Conservation (phyloP, 2,113 vertebrate species). For the Stegostoma tigrinum region DNA sequence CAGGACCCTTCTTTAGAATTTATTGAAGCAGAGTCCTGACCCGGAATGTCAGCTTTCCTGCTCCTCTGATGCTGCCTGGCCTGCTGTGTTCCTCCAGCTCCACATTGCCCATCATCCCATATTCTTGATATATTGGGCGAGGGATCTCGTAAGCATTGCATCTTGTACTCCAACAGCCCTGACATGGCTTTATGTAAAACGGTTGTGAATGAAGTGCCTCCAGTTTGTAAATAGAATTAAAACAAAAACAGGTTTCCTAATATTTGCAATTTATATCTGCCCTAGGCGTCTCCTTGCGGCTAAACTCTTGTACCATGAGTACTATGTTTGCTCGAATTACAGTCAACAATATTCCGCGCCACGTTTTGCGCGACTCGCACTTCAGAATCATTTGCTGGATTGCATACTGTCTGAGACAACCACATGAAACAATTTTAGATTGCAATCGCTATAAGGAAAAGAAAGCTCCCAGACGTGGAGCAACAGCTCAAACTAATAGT, state of each 20-base stretch:
- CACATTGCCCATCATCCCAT: too few relatives aligned
- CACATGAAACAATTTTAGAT: neutral
- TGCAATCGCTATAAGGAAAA: too few relatives aligned
- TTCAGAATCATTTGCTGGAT: neutral
- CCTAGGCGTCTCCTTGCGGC: neutral
- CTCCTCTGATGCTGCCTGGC: too few relatives aligned
- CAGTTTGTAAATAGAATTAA: neutral
- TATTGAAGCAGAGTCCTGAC: too few relatives aligned
- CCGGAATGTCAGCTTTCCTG: too few relatives aligned
- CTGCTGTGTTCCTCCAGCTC: too few relatives aligned
- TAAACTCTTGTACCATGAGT: neutral
- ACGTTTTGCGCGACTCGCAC: neutral
- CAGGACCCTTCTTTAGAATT: too few relatives aligned
- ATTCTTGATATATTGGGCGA: neutral
- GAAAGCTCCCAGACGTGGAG: neutral
- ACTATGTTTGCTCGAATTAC: neutral
- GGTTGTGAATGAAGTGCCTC: neutral
- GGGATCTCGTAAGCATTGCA: neutral
- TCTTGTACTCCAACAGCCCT: neutral
- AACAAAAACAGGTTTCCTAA: neutral
- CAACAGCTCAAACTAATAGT: neutral
- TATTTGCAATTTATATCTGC: neutral
- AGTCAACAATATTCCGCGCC: neutral
- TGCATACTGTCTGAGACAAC: neutral
- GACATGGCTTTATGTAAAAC: neutral